Base-by-base conservation (phyloP, 2,888 invertebrate species). In the Leptura quadrifasciata region DNA sequence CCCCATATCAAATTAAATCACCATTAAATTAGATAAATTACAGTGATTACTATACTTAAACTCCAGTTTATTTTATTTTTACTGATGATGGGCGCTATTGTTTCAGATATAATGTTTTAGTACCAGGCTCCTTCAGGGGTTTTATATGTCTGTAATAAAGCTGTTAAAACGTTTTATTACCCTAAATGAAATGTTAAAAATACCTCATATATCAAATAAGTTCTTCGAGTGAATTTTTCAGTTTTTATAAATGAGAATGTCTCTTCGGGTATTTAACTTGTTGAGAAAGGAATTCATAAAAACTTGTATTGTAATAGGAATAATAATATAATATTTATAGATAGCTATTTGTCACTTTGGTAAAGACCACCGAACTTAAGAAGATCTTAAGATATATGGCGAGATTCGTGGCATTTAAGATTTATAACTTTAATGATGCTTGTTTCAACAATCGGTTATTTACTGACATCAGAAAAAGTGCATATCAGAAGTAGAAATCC, bases 121-220 rank as follows among this genome's bases (percentile, higher is more conserved):
- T 27, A 79, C 75, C 76, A 54, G 74, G 78, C 80, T 79, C 74
- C 79, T 79, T 79, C 76, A 76, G 79, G 79, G 72, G 78, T 79
- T 80, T 69, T 79, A 78, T 77, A 77, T 31, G 70, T 77, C 77
- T 67, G 70, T 76, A 80, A 81, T 81, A 80, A 79, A 79, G 76
- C 71, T 69, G 80, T 81, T 79, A 80, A 70, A 75, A 74, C 54
- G 65, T 61, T 81, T 81, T 79, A 81, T 77, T 70, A 39, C 74
- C 68, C 67, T 58, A 69, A 69, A 69, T 73, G 72, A 61, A 78
- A 74, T 69, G 63, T 63, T 72, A 65, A 39, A 80, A 74, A 78
- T 77, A 77, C 70, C 77, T 77, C 78, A 61, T 77, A 74, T 75
- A 79, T 78, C 78, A 77, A 67, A 67, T 21, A 18, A 31, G 24